phyloP scores from a whole-genome alignment of 2,113 vertebrate genomes.

The Machaerirhynchus nigripectus region DNA sequence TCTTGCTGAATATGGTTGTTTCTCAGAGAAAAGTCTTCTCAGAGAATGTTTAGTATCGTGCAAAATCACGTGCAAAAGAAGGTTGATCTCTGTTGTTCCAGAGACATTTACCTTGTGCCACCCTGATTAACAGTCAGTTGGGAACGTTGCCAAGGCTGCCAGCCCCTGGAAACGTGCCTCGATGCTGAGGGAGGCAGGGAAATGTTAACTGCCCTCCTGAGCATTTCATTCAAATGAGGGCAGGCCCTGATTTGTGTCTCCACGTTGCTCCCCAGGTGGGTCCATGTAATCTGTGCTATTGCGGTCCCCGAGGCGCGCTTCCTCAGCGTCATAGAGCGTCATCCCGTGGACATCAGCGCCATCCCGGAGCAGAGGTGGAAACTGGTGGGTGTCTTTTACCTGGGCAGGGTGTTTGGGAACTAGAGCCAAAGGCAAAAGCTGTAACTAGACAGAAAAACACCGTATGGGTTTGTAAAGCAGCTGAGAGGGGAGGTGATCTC shows the following conservation, averaged over 20 bases:
- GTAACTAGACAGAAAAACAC: not conserved
- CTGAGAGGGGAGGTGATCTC: not conserved
- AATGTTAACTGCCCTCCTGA: conserved; percentile 43
- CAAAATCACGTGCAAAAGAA: not conserved
- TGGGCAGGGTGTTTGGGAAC: not conserved
- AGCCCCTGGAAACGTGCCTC: not conserved
- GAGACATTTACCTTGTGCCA: not conserved
- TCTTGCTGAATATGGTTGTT: not conserved
- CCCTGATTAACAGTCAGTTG: not conserved
- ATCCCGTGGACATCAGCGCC: conserved; percentile 88
- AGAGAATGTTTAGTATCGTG: not conserved
- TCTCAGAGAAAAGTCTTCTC: not conserved
- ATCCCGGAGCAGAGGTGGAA: conserved; percentile 91
- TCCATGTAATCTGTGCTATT: conserved; percentile 93
- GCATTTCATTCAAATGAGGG: not conserved
- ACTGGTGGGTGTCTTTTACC: conserved; percentile 76
- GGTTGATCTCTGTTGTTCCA: not conserved
- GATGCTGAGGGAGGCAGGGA: not conserved
- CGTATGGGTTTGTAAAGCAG: not conserved
- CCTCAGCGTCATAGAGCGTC: conserved; percentile 84
- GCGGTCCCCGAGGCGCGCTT: conserved; percentile 92
- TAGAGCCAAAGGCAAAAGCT: not conserved
- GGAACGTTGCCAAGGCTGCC: not conserved
- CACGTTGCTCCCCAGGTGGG: conserved; percentile 78
- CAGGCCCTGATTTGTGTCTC: not conserved